Base-by-base conservation (phyloP, 2,888 invertebrate species). In the Oligia latruncula region DNA sequence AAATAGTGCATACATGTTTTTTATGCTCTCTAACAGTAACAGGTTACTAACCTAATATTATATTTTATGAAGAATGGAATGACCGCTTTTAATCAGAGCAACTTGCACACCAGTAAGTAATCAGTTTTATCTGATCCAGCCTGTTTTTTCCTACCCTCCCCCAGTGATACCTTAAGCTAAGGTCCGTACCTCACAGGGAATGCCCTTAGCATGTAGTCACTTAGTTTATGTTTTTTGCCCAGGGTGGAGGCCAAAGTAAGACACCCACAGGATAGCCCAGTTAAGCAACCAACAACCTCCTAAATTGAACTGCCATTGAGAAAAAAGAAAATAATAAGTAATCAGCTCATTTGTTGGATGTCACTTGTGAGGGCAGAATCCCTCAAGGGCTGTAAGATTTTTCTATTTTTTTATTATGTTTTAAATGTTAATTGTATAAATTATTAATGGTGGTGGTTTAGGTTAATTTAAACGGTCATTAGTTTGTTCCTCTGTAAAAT, bases 91-190 rank as follows among this genome's bases (percentile, higher is more conserved):
- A 20, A 20, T 29, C 13, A 70, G 29, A 20, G 13, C 29, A 20
- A 13, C 29, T 1, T 1, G 1, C 1, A 23, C 9, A 0, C 13
- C 11, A 29, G 13, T 29, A 29, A n/a, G 13, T n/a, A 2, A 3
- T 70, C 20, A 49, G 20, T 52, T 52, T 6, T 49, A 29, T 20
- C 13, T 23, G 4, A 52, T 20, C 20, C 17, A 20, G 6, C 20
- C 3, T 23, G 20, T 49, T 20, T 20, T 8, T 13, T 20, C 13
- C 29, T 49, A 2, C 29, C 20, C 29, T 68, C 3, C 29, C 17
- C 49, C 13, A 35, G 29, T 13, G 13, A 52, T 2, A 4, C 29
- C 29, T 11, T 70, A 29, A 46, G 29, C 29, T 11, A 11, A 29
- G 20, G 13, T 20, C 29, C 11, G 20, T 29, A 49, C 0, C 49